These are phyloP conservation scores for Diogma glabrata DNA, from an alignment of 2,888 invertebrate genomes.

Conservation along the genomic window DNA sequence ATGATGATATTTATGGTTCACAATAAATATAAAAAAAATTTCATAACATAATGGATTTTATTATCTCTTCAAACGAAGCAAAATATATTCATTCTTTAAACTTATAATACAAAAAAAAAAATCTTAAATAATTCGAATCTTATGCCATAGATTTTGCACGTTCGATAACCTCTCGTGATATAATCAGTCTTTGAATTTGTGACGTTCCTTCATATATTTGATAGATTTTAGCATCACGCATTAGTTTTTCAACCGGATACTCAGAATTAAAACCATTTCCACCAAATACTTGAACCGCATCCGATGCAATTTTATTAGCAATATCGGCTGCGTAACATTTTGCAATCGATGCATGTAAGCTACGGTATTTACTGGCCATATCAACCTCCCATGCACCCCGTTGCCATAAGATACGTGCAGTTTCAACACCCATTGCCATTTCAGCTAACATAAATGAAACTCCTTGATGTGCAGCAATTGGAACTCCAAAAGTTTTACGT, in stretches of 20 bases:
- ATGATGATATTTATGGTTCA: too few relatives aligned
- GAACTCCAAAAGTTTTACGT: conserved; percentile 77
- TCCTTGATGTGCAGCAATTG: conserved; percentile 65
- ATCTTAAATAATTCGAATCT: conserved; percentile 18
- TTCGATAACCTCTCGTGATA: conserved; percentile 55
- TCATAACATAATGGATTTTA: too few relatives aligned
- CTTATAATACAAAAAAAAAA: too few relatives aligned
- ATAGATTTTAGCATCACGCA: conserved; percentile 93
- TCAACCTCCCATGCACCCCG: conserved; percentile 77
- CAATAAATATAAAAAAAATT: too few relatives aligned
- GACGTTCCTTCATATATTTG: conserved; percentile 93
- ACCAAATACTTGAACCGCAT: conserved; percentile 85
- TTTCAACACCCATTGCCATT: conserved; percentile 76
- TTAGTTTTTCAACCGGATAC: conserved; percentile 90
- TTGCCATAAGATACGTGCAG: conserved; percentile 69
- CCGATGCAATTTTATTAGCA: conserved; percentile 78
- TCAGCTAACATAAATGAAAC: conserved; percentile 85
- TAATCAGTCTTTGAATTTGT: conserved; percentile 83
- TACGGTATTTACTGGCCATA: conserved; percentile 55
- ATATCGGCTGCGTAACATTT: conserved; percentile 79
- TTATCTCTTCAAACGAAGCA: too few relatives aligned
- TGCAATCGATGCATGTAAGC: conserved; percentile 69
- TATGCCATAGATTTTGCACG: conserved; percentile 35
- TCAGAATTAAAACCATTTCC: conserved; percentile 88
- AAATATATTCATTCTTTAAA: too few relatives aligned